Evolutionary conservation across 2,888 invertebrate genomes (phyloP).

Genomic region (Ptychoptera contaminata): DNA sequence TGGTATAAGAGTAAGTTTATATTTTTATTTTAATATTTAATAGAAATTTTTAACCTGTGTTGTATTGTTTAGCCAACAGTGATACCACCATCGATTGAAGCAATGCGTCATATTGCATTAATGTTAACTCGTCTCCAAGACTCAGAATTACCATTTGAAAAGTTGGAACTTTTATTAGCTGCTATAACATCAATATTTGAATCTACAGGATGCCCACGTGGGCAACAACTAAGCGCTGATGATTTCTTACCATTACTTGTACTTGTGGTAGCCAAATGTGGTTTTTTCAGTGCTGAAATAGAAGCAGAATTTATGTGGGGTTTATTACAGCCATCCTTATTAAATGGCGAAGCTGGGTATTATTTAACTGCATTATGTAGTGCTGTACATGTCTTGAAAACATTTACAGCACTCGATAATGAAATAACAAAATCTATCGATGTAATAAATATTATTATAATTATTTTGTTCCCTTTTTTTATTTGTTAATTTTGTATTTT

Average conservation of each 20-base stretch:
- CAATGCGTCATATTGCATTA: constrained; percentile 61
- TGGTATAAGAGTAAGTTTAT: constrained; percentile 20
- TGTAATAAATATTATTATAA: constrained; percentile 18
- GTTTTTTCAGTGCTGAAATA: constrained; percentile 81
- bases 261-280: constrained; percentile 79
- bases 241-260: constrained; percentile 85
- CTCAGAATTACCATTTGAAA: constrained; percentile 84
- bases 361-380: constrained; percentile 88
- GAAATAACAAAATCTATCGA: constrained; percentile 29
- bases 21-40: neutral
- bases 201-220: constrained; percentile 33
- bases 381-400: constrained; percentile 47
- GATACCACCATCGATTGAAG: constrained; percentile 56
- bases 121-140: constrained; percentile 71
- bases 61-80: constrained; percentile 42
- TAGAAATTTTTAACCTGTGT: constrained; percentile 2
- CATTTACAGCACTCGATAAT: constrained; percentile 28
- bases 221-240: constrained; percentile 53
- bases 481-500: neutral
- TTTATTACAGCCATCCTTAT: constrained; percentile 73
- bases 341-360: constrained; percentile 88
- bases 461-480: neutral
- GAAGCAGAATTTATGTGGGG: constrained; percentile 96
- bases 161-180: constrained; percentile 78
- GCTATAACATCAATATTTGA: constrained; percentile 80